Base-by-base conservation (phyloP, 37 sponge, comb jelly and placozoan species). In the Theonella swinhoei region DNA sequence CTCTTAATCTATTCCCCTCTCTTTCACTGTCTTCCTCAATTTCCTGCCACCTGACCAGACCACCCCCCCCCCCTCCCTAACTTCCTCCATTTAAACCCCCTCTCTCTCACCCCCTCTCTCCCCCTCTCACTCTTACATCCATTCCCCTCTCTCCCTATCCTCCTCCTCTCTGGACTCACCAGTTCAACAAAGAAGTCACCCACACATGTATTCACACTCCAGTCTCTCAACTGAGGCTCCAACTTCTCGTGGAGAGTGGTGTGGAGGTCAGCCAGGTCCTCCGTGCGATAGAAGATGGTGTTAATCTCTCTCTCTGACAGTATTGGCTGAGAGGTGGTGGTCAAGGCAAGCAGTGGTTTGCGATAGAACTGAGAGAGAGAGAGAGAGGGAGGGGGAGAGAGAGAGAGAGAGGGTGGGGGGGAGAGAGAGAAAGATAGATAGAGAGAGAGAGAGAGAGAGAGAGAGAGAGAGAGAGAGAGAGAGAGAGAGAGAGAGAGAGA, bases 111-210 rank as follows among this genome's bases (percentile, higher is more conserved):
- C 31, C 69, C 3, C 37, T 37, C 37, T 43, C 9, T 23, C 29
- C 19, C 43, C 22, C 74, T 11, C 41, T 39, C 41, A 3, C 47
- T 25, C 47, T 41, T 43, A 66, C 68, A 66, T 8, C 35, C 7
- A 1, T n/a, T n/a, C n/a, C n/a, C 31, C 7, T 43, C 47, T 11
- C 74, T 41, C 74, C 9, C 74, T 39, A 24, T 41, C 74, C 3
- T 38, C 74, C 9, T 73, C 43, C 74, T 73, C 14, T 8, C 28
- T 25, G 7, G 14, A 25, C 92, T 73, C 83, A 96, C 96, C 92
- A 96, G 83, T 64, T 87, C 83, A 29, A 87, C 75, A 71, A 96
- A 95, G 85, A 93, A 75, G 25, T 85, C 96, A 5, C 88, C 94
- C 22, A 93, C 86, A 63, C 91, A 92, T 17, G 80, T 78, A 3